Evolutionary conservation across 2,888 invertebrate species (phyloP).

Genomic region (Drosophila bunnanda): DNA sequence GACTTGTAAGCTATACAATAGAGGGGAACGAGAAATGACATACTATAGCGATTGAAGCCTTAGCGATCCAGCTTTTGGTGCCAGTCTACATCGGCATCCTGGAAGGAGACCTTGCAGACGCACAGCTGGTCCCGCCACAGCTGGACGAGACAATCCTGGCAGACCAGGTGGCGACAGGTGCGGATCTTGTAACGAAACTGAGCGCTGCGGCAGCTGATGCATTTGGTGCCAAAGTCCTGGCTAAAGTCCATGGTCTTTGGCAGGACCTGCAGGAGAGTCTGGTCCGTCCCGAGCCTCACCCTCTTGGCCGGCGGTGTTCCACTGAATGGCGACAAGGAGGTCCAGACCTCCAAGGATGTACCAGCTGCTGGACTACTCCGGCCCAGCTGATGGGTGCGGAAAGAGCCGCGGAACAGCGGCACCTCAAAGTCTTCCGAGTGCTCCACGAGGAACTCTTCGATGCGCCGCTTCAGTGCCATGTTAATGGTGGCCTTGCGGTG

Average conservation of each 20-base stretch:
- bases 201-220: constrained; percentile 85
- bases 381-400: no score
- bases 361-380: no score
- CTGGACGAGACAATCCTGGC: constrained; percentile 85
- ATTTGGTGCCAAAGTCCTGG: constrained; percentile 70
- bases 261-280: no score
- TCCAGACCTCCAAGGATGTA: no score
- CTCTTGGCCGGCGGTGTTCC: no score
- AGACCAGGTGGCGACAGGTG: constrained; percentile 87
- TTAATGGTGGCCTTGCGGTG: constrained; percentile 88
- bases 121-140: constrained; percentile 81
- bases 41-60: no score
- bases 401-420: constrained; percentile 86
- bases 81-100: constrained; percentile 83
- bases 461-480: constrained; percentile 88
- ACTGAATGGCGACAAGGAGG: no score
- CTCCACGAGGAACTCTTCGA: constrained; percentile 89
- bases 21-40: no score
- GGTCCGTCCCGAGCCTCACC: no score
- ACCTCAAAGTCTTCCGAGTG: constrained; percentile 86
- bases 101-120: constrained; percentile 83
- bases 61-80: constrained; percentile 79
- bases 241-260: constrained; percentile 59
- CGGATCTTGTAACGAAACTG: constrained; percentile 86
- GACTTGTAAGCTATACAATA: background rate